Conservation (phyloP, 2,888 invertebrate species). For the Cylloceria caligata region DNA sequence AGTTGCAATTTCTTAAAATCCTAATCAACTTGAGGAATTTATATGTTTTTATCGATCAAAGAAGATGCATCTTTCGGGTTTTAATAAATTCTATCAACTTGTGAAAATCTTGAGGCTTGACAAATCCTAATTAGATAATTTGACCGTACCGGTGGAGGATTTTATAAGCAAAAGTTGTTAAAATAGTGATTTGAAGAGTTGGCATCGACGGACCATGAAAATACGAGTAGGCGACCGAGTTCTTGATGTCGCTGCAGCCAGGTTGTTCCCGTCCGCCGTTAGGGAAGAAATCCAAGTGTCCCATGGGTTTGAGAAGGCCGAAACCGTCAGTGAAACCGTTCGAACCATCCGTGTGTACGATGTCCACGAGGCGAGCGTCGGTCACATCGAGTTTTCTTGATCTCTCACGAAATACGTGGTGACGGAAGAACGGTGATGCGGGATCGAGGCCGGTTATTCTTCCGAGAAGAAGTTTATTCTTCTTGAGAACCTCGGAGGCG, state of each 20-base stretch:
- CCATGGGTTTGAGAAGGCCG: slow-evolving; percentile 87
- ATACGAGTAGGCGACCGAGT: slow-evolving; percentile 86
- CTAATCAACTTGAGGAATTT: no score
- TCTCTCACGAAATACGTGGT: slow-evolving; percentile 86
- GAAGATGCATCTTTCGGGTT: no score
- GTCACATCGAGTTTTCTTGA: slow-evolving; percentile 87
- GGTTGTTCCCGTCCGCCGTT: slow-evolving; percentile 88
- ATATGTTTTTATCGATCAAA: no score
- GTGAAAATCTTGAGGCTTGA: no score
- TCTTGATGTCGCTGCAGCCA: slow-evolving; percentile 86
- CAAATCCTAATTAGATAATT: no score
- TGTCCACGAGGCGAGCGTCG: slow-evolving; percentile 89
- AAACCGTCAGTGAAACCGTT: slow-evolving; percentile 87
- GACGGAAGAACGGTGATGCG: slow-evolving; percentile 87
- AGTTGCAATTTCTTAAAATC: neutral
- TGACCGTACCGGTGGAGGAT: no score
- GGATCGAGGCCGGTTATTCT: slow-evolving; percentile 88
- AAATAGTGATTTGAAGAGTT: neutral
- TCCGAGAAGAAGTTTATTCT: slow-evolving; percentile 84
- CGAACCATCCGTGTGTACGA: slow-evolving; percentile 89
- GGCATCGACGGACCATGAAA: slow-evolving; percentile 84
- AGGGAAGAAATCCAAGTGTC: slow-evolving; percentile 87
- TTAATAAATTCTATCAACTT: no score
- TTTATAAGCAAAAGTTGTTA: neutral
- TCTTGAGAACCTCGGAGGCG: slow-evolving; percentile 86